Evolutionary conservation across 2,797 vertebrate species (phyloP).

Genomic region (Takifugu rubripes): DNA sequence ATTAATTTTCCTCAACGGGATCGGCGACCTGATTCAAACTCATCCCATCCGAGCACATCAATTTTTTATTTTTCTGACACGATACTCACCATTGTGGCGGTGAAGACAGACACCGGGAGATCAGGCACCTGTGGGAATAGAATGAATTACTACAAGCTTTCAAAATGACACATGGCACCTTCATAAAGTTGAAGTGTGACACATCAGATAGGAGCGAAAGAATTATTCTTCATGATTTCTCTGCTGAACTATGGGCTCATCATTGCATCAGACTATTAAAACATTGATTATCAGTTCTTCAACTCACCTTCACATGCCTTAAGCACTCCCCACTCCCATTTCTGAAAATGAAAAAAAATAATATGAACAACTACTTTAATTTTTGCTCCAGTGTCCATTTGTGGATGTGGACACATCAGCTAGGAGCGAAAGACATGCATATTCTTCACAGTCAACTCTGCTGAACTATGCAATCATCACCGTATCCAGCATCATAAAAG

Average conservation of each 20-base stretch:
- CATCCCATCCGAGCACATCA: constrained; percentile 63
- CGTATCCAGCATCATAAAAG: constrained; percentile 6
- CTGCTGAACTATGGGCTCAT: constrained; percentile 89
- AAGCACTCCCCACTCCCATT: background rate
- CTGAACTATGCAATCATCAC: constrained; percentile 85
- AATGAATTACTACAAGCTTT: fast-evolving
- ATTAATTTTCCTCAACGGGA: constrained; percentile 68
- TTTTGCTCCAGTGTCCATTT: background rate
- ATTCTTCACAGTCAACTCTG: constrained; percentile 71
- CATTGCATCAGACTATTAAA: constrained; percentile 57
- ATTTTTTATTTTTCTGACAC: fast-evolving
- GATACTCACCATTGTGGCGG: constrained; percentile 27
- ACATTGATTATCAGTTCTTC: fast-evolving
- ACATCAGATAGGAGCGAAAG: constrained; percentile 89
- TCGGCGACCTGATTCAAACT: constrained; percentile 81
- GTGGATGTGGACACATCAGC: constrained; percentile 76
- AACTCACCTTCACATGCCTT: constrained; percentile 22
- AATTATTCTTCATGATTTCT: constrained; percentile 66
- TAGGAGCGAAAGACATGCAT: constrained; percentile 81
- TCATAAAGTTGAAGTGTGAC: constrained; percentile 15
- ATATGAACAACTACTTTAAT: fast-evolving
- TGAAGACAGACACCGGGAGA: constrained; percentile 3
- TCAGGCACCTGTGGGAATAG: background rate
- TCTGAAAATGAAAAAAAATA: background rate
- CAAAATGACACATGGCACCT: fast-evolving